Evolutionary conservation across 92 coral and sea anemone species (phyloP).

Genomic region (Virgularia gustaviana): DNA sequence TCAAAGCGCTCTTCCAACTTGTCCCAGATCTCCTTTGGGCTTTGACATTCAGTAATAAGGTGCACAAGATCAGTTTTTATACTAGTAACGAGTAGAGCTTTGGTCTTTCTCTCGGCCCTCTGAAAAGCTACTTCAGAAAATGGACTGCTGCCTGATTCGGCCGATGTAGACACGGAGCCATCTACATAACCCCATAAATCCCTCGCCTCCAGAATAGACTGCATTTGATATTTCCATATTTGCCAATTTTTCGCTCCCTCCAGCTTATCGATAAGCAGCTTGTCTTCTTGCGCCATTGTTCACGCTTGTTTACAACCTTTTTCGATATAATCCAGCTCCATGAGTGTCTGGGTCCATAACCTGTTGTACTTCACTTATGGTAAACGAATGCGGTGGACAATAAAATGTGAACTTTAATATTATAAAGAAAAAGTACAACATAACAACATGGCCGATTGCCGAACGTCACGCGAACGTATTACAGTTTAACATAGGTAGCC

Average conservation of each 20-base stretch:
- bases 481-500: no score
- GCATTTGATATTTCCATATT: conserved; percentile 22
- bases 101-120: conserved; percentile 12
- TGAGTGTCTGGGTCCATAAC: no score
- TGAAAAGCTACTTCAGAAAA: background rate
- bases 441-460: no score
- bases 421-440: no score
- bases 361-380: no score
- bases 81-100: conserved; percentile 11
- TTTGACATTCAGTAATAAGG: conserved; percentile 17
- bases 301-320: background rate
- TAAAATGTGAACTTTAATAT: no score
- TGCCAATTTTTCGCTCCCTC: no score
- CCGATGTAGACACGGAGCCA: background rate
- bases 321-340: no score
- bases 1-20: conserved; percentile 19
- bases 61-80: conserved; percentile 15
- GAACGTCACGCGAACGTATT: no score
- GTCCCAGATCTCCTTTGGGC: conserved; percentile 22
- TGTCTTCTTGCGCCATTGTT: conserved; percentile 19
- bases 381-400: no score
- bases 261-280: conserved; percentile 9
- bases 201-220: conserved; percentile 21
- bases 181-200: conserved; percentile 15
- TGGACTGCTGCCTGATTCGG: conserved; percentile 1